These are phyloP conservation scores for Rhipidura dahli DNA, from an alignment of 2,113 vertebrate genomes.

Conservation along the genomic window DNA sequence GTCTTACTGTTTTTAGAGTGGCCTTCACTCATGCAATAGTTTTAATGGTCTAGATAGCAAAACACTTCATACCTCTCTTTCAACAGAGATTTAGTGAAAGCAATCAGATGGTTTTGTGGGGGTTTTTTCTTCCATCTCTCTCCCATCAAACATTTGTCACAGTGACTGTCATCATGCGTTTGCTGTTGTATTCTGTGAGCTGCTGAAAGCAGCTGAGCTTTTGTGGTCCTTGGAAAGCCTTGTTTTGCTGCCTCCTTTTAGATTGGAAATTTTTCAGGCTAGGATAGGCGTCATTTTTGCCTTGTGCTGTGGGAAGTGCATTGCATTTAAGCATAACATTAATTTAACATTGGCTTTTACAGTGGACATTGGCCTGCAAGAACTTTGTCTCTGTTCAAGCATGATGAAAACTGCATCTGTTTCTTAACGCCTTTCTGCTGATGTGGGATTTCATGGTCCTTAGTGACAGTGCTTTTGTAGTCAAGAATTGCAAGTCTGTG, in stretches of 20 bases:
- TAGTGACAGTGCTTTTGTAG: neutral
- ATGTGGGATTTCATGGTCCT: neutral
- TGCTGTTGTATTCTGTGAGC: neutral
- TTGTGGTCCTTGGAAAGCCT: neutral
- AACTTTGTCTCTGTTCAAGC: neutral
- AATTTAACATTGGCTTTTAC: neutral
- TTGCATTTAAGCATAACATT: neutral
- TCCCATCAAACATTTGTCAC: neutral
- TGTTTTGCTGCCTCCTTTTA: neutral
- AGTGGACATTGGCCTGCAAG: neutral
- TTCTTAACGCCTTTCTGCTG: neutral
- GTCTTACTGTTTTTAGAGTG: conserved; percentile 69
- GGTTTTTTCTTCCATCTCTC: neutral
- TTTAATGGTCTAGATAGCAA: conserved; percentile 57
- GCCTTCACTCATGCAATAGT: conserved; percentile 59
- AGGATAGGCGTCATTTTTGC: neutral
- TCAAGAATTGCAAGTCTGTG: neutral
- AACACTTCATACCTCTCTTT: conserved; percentile 49
- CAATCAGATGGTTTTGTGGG: neutral
- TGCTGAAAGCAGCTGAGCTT: too few relatives aligned
- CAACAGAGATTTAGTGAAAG: conserved; percentile 47
- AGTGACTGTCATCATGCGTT: neutral
- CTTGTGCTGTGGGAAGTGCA: neutral
- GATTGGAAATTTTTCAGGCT: neutral
- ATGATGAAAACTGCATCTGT: neutral